These are phyloP conservation scores for Aquatica leii DNA, from an alignment of 2,888 invertebrate species.

Conservation along the genomic window DNA sequence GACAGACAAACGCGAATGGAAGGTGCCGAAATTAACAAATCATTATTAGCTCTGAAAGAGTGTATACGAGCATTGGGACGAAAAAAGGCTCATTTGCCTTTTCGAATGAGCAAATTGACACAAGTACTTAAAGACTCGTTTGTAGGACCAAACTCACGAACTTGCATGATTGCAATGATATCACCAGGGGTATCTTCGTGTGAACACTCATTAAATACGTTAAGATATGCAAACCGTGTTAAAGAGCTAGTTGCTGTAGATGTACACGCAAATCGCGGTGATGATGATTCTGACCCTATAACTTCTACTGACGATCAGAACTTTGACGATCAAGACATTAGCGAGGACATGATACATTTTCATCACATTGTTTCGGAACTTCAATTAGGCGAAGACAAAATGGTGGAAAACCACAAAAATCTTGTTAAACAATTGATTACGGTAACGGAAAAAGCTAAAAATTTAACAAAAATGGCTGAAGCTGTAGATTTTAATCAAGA, in stretches of 20 bases:
- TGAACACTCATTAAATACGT: constrained; percentile 97
- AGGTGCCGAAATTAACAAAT: constrained; percentile 97
- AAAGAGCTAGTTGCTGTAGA: constrained; percentile 91
- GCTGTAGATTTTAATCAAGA: constrained; percentile 98
- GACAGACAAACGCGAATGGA: constrained; percentile 96
- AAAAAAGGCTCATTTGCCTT: constrained; percentile 96
- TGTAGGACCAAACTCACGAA: constrained; percentile 96
- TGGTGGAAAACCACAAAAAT: constrained; percentile 90
- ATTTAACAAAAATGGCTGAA: constrained; percentile 81
- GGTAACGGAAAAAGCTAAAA: constrained; percentile 75
- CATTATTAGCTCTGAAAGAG: constrained; percentile 94
- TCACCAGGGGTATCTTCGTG: constrained; percentile 96
- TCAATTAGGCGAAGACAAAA: constrained; percentile 92
- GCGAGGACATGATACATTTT: constrained; percentile 92
- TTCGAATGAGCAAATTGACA: constrained; percentile 96
- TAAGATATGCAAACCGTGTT: constrained; percentile 96
- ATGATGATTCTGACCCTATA: constrained; percentile 52
- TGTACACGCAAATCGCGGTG: constrained; percentile 64
- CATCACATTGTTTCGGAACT: constrained; percentile 95
- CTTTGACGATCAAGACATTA: constrained; percentile 82
- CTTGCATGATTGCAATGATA: constrained; percentile 99
- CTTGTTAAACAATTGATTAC: constrained; percentile 75
- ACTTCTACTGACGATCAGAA: constrained; percentile 70
- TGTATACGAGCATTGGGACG: constrained; percentile 96
- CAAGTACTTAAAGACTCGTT: constrained; percentile 96